Percentiles rank a stretch among this genome's conserved stretches.
Evolutionary conservation across 2,113 vertebrate genomes (phyloP).

Genomic region (Phaethornis superciliosus): DNA sequence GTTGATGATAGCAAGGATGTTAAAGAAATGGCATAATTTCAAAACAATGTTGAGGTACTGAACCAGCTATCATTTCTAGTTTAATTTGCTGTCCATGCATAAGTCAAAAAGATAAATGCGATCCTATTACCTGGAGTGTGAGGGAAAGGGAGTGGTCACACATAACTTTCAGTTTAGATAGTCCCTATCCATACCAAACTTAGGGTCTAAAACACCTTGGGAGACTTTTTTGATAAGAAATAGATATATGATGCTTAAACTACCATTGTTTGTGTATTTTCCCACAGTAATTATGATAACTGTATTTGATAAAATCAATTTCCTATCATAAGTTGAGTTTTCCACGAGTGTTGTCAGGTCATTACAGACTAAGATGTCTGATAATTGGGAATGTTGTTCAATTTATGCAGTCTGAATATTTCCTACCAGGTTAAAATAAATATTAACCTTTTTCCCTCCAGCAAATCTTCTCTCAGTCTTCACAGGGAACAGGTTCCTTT

Average conservation of each 20-base stretch:
- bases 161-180: background rate
- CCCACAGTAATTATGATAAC: background rate
- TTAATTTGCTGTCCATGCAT: background rate
- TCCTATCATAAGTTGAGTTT: background rate
- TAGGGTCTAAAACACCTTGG: background rate
- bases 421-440: background rate
- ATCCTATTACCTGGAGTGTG: background rate
- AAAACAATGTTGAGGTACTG: background rate
- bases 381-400: background rate
- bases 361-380: background rate
- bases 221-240: background rate
- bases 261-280: background rate
- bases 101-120: background rate
- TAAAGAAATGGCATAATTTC: background rate
- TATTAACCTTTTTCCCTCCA: background rate
- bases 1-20: background rate
- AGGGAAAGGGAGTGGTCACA: background rate
- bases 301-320: background rate
- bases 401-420: background rate
- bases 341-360: background rate
- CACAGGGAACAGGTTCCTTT: background rate
- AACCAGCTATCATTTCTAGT: background rate
- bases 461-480: background rate
- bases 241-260: background rate
- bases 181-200: background rate